phyloP scores from a whole-genome alignment of 2,797 vertebrate genomes.

The Etheostoma perlongum region DNA sequence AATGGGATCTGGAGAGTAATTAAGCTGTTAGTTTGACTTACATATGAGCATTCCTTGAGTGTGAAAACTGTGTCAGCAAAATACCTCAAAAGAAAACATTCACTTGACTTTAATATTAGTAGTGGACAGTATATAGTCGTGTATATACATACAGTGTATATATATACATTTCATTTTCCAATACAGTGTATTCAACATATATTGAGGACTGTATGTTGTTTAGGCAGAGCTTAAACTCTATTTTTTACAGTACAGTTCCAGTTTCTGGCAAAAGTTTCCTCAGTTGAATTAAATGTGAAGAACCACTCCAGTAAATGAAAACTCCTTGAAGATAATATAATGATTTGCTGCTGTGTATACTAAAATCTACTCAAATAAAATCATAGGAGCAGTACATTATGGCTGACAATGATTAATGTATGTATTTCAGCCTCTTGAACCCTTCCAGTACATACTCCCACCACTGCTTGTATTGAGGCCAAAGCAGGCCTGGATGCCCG shows the following conservation, averaged over 20 bases:
- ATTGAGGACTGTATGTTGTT: slow-evolving; percentile 3
- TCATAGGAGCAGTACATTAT: not conserved
- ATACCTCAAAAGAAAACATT: slow-evolving; percentile 59
- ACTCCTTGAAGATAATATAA: not conserved
- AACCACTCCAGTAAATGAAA: not conserved
- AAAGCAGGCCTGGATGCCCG: slow-evolving; percentile 82
- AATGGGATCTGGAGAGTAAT: slow-evolving; percentile 58
- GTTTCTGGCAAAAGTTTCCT: not conserved
- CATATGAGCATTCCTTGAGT: slow-evolving; percentile 51
- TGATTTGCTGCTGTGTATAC: not conserved
- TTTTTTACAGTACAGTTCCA: slow-evolving; percentile 1
- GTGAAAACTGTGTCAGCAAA: slow-evolving; percentile 42
- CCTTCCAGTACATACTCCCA: slow-evolving; percentile 42
- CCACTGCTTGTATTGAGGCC: slow-evolving; percentile 63
- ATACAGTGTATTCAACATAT: not conserved
- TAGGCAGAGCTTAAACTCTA: slow-evolving; percentile 1
- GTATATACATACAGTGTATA: not conserved
- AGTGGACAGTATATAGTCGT: slow-evolving; percentile 28
- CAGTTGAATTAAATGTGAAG: not conserved
- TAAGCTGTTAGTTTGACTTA: slow-evolving; percentile 64
- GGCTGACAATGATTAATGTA: not conserved
- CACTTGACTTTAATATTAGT: slow-evolving; percentile 34
- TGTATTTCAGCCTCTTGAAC: slow-evolving; percentile 57
- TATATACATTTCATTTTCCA: slow-evolving; percentile 35
- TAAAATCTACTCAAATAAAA: not conserved